Percentiles rank a stretch among this genome's conserved stretches.
Conservation (phyloP, 2,113 vertebrate genomes). For the Ranitomeya variabilis region DNA sequence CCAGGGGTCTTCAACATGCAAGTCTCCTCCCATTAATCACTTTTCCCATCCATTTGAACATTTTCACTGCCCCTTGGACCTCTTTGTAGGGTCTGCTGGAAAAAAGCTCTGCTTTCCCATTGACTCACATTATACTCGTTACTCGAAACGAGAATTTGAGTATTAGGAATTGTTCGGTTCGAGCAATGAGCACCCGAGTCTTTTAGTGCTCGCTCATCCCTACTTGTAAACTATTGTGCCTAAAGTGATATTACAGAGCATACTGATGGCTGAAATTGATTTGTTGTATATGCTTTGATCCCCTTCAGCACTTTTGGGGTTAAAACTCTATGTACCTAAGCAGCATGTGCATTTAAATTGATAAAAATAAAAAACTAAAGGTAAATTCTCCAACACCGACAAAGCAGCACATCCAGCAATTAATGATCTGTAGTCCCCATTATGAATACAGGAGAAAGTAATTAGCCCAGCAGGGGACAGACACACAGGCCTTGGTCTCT, state of each 20-base stretch:
- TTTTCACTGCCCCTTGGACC: too few relatives aligned
- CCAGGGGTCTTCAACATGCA: too few relatives aligned
- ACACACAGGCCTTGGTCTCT: slow-evolving; percentile 16
- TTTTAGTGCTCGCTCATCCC: too few relatives aligned
- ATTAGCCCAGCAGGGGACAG: slow-evolving; percentile 41
- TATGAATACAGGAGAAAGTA: slow-evolving; percentile 31
- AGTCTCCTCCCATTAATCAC: too few relatives aligned
- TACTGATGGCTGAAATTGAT: neutral
- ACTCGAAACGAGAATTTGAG: too few relatives aligned
- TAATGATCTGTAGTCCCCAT: slow-evolving; percentile 11
- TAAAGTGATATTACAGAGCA: neutral
- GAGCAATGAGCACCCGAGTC: too few relatives aligned
- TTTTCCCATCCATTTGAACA: too few relatives aligned
- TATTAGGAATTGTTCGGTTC: too few relatives aligned
- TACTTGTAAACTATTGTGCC: neutral
- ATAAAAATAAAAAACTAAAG: neutral
- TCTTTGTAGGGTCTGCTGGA: too few relatives aligned
- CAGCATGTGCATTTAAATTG: neutral
- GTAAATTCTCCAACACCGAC: slow-evolving; percentile 8
- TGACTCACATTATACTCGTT: too few relatives aligned
- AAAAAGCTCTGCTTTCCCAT: too few relatives aligned
- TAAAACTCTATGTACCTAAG: slow-evolving; percentile 2
- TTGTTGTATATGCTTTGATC: neutral
- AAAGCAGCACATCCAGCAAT: neutral
- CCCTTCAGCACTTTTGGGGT: neutral